phyloP scores from a whole-genome alignment of 2,797 vertebrate genomes.

The Lutjanus argentimaculatus region DNA sequence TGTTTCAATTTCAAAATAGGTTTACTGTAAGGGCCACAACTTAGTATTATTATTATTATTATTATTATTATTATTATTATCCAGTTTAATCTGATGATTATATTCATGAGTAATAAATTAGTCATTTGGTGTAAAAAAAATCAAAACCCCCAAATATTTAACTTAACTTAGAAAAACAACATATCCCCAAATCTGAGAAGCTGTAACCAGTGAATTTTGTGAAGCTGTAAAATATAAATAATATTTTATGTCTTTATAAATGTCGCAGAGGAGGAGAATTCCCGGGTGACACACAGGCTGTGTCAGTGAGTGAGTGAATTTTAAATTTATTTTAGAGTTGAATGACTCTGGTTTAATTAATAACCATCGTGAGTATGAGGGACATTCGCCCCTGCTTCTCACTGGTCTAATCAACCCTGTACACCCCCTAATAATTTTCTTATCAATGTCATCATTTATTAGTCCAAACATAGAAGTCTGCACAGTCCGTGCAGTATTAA shows the following conservation, averaged over 20 bases:
- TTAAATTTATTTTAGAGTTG: constrained; percentile 34
- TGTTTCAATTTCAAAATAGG: neutral
- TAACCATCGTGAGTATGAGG: constrained; percentile 13
- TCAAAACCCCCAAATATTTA: too few relatives aligned
- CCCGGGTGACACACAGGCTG: neutral
- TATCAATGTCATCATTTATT: constrained; percentile 45
- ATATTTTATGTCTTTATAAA: too few relatives aligned
- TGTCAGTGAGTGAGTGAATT: constrained; percentile 24
- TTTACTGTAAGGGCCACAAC: neutral
- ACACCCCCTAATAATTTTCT: constrained; percentile 33
- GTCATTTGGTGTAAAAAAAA: too few relatives aligned
- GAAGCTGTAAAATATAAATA: too few relatives aligned
- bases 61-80: neutral
- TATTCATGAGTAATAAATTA: neutral
- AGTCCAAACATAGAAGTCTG: neutral
- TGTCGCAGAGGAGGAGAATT: neutral
- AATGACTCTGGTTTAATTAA: constrained; percentile 43
- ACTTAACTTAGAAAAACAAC: too few relatives aligned
- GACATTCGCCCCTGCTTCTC: constrained; percentile 13
- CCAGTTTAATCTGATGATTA: neutral
- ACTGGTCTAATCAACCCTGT: constrained; percentile 30
- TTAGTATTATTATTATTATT: neutral
- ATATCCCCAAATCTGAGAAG: too few relatives aligned
- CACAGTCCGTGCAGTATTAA: too few relatives aligned
- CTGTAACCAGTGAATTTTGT: too few relatives aligned